Evolutionary conservation across 2,113 vertebrate genomes (phyloP).

Genomic region (Proteles cristata): DNA sequence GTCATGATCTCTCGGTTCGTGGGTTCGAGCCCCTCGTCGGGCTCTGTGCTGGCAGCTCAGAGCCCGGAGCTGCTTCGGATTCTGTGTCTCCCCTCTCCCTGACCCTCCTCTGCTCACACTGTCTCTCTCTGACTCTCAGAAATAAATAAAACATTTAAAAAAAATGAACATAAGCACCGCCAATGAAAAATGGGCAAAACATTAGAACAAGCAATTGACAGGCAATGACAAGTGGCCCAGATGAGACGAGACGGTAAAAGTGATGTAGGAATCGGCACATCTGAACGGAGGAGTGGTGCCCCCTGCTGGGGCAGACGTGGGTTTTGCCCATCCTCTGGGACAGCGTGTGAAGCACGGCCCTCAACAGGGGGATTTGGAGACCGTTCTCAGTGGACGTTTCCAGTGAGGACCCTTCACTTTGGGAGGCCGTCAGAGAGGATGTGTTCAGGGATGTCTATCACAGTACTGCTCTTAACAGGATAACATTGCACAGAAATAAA

Average conservation of each 20-base stretch:
- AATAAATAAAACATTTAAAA: too few relatives aligned
- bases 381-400: not conserved
- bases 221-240: not conserved
- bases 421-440: not conserved
- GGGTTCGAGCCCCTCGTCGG: too few relatives aligned
- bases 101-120: too few relatives aligned
- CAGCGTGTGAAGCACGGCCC: not conserved
- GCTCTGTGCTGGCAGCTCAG: too few relatives aligned
- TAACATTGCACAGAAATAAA: not conserved
- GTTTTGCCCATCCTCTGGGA: too few relatives aligned
- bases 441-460: too few relatives aligned
- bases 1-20: too few relatives aligned
- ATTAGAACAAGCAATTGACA: not conserved
- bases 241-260: not conserved
- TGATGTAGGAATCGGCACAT: not conserved
- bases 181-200: not conserved
- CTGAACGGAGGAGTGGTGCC: too few relatives aligned
- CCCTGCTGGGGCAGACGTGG: fast-evolving
- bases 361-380: fast-evolving
- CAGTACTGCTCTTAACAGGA: not conserved
- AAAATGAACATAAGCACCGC: not conserved
- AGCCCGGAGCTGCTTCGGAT: too few relatives aligned
- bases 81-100: too few relatives aligned
- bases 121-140: too few relatives aligned
- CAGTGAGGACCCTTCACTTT: fast-evolving